A percentile compares a stretch with the other conserved stretches of the same genome.
These are phyloP conservation scores for Girardinichthys multiradiatus DNA, from an alignment of 2,113 vertebrate genomes.

Conservation along the genomic window DNA sequence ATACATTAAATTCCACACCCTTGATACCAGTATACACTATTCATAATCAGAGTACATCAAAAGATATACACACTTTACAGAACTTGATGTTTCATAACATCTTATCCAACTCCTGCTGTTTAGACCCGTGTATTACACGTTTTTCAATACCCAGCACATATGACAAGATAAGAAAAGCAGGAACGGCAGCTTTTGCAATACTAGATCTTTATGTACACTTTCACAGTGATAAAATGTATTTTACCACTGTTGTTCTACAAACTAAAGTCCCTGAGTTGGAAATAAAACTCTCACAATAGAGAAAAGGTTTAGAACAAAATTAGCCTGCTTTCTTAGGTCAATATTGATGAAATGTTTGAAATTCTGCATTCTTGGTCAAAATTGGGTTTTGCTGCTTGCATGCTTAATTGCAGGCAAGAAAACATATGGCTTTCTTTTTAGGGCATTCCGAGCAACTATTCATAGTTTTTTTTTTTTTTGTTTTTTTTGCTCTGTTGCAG, in stretches of 20 bases:
- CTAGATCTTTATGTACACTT: not conserved
- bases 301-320: too few species aligned
- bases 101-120: too few species aligned
- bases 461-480: conserved; percentile 14
- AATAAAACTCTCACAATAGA: not conserved
- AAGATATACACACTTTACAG: not conserved
- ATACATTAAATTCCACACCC: too few species aligned
- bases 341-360: too few species aligned
- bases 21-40: too few species aligned
- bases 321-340: too few species aligned
- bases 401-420: too few species aligned
- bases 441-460: not conserved
- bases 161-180: not conserved
- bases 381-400: not conserved
- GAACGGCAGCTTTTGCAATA: not conserved
- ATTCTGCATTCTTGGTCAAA: not conserved
- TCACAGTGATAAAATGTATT: not conserved
- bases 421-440: not conserved
- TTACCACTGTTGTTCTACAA: not conserved
- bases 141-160: not conserved
- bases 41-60: too few species aligned
- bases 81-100: not conserved
- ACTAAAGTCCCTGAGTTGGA: too few species aligned
- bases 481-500: conserved; percentile 58
- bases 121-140: too few species aligned